Base-by-base conservation (phyloP, 2,113 vertebrate species). In the Indicator indicator region DNA sequence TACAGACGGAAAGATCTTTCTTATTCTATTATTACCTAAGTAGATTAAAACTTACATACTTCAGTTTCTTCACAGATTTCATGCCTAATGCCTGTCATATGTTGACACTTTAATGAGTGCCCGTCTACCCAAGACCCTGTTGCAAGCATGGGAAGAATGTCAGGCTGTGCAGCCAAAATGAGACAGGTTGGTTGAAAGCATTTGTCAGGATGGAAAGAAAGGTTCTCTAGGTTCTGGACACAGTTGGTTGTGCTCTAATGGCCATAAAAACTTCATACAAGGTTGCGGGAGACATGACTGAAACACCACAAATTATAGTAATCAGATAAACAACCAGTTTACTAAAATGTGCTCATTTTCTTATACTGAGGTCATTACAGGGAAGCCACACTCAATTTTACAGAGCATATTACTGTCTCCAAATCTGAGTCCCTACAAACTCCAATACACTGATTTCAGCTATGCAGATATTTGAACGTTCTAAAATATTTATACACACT, bases 101-200 rank as follows among this genome's bases (percentile, higher is more conserved):
- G 67, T 9, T 85, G 64, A 93, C 32, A 38, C 32, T 63, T 87
- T 63, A 91, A 93, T 83, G 55, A 69, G 16, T 7, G 52, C 68
- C 75, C 88, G 59, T 94, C 92, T 91, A 80, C 64, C 68, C 46
- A 86, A 91, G 89, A 86, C 38, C 83, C 40, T 82, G 78, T 17
- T 94, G 72, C 42, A 88, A 90, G 21, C n/a, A 77, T 2, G 1
- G 46, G 83, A 85, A 70, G 79, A 67, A 59, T 42, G 10, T 24
- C 27, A 70, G 46, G 16, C 90, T 80, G 16, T 59, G 42, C 46
- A 90, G 69, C 11, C 7, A 62, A 79, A 90, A 83, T 42, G 60
- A 88, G 60, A 59, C 2, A 1, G 17, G 32, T 28, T 58, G 16
- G 64, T 46, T 70, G 32, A 80, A 21, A 63, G 46, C 15, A 19